Evolutionary conservation across 2,888 invertebrate species (phyloP).

Genomic region (Caenorhabditis auriculariae): DNA sequence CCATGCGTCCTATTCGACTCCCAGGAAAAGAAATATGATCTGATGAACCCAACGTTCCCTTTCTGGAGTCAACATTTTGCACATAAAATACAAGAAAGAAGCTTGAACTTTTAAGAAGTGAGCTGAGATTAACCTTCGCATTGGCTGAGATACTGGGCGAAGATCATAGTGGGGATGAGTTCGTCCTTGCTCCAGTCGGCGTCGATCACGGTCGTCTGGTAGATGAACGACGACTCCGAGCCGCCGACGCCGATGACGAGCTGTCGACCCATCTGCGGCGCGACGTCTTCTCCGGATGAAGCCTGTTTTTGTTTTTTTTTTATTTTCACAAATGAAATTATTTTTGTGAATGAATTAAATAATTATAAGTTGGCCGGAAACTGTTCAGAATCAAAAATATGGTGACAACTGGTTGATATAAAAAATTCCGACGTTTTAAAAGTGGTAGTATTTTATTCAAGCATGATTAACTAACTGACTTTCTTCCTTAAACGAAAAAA

Average conservation of each 20-base stretch:
- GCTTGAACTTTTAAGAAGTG: not conserved
- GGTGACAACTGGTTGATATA: too few relatives aligned
- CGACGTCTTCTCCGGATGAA: slow-evolving; percentile 17
- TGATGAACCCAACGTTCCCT: too few relatives aligned
- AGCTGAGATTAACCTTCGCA: slow-evolving; percentile 75
- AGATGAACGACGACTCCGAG: slow-evolving; percentile 47
- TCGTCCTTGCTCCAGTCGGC: slow-evolving; percentile 72
- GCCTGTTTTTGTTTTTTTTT: too few relatives aligned
- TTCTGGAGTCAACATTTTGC: too few relatives aligned
- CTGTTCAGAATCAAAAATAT: too few relatives aligned
- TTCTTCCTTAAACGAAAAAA: too few relatives aligned
- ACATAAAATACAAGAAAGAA: not conserved
- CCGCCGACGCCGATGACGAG: slow-evolving; percentile 41
- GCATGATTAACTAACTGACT: too few relatives aligned
- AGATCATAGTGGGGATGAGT: slow-evolving; percentile 77
- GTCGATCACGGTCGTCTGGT: slow-evolving; percentile 73
- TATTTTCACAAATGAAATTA: not conserved
- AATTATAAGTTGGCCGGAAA: too few relatives aligned
- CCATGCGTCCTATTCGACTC: not conserved
- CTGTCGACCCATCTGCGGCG: slow-evolving; percentile 17
- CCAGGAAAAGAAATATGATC: not conserved
- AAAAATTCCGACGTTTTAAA: too few relatives aligned
- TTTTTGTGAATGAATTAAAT: too few relatives aligned
- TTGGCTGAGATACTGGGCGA: slow-evolving; percentile 83
- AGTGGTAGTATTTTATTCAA: too few relatives aligned